A percentile compares a stretch with the other conserved stretches of the same genome.
Evolutionary conservation across 2,888 invertebrate genomes (phyloP).

Genomic region (Parnassius smintheus): DNA sequence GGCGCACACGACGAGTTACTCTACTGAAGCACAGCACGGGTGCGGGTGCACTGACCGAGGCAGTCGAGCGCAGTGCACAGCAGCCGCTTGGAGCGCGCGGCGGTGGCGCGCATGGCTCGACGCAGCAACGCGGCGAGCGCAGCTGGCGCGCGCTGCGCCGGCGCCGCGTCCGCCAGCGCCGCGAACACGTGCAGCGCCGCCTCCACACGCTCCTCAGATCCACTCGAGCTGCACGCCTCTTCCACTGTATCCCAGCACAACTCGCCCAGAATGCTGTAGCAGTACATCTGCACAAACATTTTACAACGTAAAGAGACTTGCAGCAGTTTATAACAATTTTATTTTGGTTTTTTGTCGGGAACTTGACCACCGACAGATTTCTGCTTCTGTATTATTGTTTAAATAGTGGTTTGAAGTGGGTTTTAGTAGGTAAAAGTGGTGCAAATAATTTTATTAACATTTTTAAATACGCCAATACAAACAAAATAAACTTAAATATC

Average conservation of each 20-base stretch:
- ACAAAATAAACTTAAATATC: no score
- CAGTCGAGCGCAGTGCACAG: constrained; percentile 88
- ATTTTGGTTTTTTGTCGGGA: no score
- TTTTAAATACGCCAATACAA: no score
- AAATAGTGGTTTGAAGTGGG: no score
- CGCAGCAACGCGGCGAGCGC: constrained; percentile 55
- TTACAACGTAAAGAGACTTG: no score
- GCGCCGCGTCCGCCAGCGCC: constrained; percentile 72
- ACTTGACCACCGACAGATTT: no score
- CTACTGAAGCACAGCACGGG: no score
- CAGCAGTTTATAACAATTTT: no score
- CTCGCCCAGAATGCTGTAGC: constrained; percentile 90
- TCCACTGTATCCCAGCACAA: constrained; percentile 87
- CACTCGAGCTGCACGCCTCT: constrained; percentile 82
- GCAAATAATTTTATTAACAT: no score
- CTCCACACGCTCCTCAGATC: constrained; percentile 51
- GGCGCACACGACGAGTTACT: no score
- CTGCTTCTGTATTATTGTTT: no score
- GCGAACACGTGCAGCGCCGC: constrained; percentile 82
- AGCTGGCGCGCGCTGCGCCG: constrained; percentile 64
- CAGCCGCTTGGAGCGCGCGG: constrained; percentile 72
- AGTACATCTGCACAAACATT: constrained; percentile 84
- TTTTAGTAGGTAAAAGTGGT: no score
- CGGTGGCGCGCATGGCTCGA: constrained; percentile 40
- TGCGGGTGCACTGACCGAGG: constrained; percentile 74